Evolutionary conservation across 2,113 vertebrate species (phyloP), one percentile per base, ranked within the genome.

Genomic region (Labeo rohita): DNA sequence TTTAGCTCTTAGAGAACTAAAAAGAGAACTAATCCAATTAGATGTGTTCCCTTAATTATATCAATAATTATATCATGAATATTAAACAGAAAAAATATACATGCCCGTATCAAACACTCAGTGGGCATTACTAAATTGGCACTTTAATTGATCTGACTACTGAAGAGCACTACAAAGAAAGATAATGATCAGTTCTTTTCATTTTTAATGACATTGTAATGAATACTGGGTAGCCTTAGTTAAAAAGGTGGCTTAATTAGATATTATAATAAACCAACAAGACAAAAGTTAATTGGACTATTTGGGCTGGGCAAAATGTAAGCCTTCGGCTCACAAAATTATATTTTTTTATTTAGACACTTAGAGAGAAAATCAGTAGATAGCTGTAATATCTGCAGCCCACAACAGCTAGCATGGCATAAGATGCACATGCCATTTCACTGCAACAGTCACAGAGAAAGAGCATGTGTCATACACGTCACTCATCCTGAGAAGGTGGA

Each of bases 1-100:
- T 76, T 86, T 87, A 86, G 56, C 70, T 76, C 52, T 87, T 85
- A 88, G 91, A 91, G 91, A 90, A 92, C 92, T 93, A 92, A 92
- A 88, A 91, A 88, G 90, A 92, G 92, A 92, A 90, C 91, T 86
- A 85, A 87, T 63, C 85, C 89, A 92, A 93, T 94, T 93, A 93
- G 93, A 92, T 92, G 56, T 87, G 90, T 90, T 91, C 86, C 54
- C 43, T 91, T 94, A 93, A 94, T 94, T 94, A 94, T 90, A 90
- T 86, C 79, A 86, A 89, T 85, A 80, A 91, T 85, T 85, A 85
- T 80, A 72, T 47, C 9, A 90, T 85, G 80, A 92, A 90, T 91
- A 88, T 82, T 82, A 82, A 82, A 50, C 16, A 13, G 80, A 85
- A 82, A 90, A 88, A 70, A 89, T 88, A 83, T 87, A 56, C 36